Base-by-base conservation (phyloP, 2,888 invertebrate species). In the Drosophila mulleri region DNA sequence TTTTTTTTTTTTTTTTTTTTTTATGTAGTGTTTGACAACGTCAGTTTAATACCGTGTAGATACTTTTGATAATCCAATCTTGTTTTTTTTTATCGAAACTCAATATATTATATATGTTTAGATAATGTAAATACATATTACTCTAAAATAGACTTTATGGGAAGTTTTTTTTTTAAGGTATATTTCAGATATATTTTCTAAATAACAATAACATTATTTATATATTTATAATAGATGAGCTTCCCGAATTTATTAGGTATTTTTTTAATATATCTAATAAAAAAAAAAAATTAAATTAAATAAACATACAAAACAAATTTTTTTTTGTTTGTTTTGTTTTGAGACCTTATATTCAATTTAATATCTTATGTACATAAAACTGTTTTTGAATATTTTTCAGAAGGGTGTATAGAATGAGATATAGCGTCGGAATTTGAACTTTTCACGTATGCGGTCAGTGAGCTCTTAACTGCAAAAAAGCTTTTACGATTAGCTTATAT, bases 401-500 rank as follows among this genome's bases (percentile, higher is more conserved):
- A 12, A 71, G 65, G 12, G 75, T 54, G 70, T 60, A 14, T 14
- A 8, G 39, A 53, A 58, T 59, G 29, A 67, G 52, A 66, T 54
- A 57, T 9, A 20, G 54, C 48, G 41, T 65, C 58, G 56, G 47
- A 71, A 23, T 44, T 58, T 62, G 37, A 62, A 72, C 52, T 61
- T 66, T 81, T 73, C 59, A 75, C 67, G 67, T 59, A 57, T 48
- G 9, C 37, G 64, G n/a, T 57, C 62, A 12, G 26, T n/a, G 41
- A 60, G 53, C 54, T 44, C 62, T 61, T 32, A 65, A 60, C n/a
- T 12, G 37, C 47, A 75, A 79, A 79, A 73, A 69, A 81, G 75
- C 65, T 83, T 67, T 78, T 44, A n/a, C 29, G 23, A 65, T 44
- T 59, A 41, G 18, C 20, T 53, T 70, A 44, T 62, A 57, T 67